These are phyloP conservation scores for Mastigias papua DNA, from an alignment of 30 jellyfish, hydroid and myxozoan genomes.

Conservation along the genomic window DNA sequence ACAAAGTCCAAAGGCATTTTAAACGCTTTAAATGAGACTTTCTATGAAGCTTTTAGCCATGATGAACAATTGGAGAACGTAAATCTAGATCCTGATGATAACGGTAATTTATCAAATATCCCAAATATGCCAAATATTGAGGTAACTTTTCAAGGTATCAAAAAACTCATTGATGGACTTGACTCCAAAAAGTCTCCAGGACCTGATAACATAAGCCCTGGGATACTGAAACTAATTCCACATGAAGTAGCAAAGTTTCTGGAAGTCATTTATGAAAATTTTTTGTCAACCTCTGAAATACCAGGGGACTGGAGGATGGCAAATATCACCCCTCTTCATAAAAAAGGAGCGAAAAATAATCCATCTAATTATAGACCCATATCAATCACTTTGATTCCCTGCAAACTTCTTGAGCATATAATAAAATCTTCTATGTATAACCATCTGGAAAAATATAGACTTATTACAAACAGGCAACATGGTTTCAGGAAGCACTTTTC, in stretches of 20 bases:
- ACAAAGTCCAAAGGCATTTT: constrained; percentile 10
- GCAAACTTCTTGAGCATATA: constrained; percentile 18
- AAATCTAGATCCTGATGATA: not conserved
- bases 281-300: constrained; percentile 3
- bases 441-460: not conserved
- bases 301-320: constrained; percentile 48
- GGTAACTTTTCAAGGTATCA: not conserved
- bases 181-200: constrained; percentile 33
- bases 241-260: constrained; percentile 3
- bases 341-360: constrained; percentile 19
- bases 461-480: not conserved
- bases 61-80: not conserved
- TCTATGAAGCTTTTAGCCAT: constrained; percentile 29
- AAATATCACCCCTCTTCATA: constrained; percentile 22
- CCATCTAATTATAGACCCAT: constrained; percentile 39
- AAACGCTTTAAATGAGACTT: constrained; percentile 4
- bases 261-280: not conserved
- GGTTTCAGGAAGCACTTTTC: not conserved
- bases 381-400: constrained; percentile 5
- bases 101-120: constrained; percentile 1
- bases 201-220: constrained; percentile 40
- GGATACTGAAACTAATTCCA: constrained; percentile 9
- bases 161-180: constrained; percentile 22
- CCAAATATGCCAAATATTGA: constrained; percentile 24
- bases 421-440: not conserved